phyloP scores from a whole-genome alignment of 2,797 vertebrate genomes.

The Eidolon dupreanum region DNA sequence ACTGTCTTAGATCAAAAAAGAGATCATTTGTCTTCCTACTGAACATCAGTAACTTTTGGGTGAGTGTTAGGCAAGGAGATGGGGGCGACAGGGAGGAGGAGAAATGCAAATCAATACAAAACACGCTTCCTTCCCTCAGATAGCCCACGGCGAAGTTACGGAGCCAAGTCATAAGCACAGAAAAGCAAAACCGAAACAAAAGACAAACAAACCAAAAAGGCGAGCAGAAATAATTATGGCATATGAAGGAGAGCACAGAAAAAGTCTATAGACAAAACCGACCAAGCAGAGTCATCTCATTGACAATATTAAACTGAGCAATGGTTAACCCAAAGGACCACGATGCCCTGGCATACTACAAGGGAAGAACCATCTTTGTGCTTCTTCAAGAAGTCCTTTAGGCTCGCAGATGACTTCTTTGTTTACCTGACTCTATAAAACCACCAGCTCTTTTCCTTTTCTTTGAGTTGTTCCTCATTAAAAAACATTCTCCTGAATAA shows the following conservation, averaged over 20 bases:
- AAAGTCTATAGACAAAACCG: background rate
- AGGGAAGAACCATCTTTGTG: background rate
- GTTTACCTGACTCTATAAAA: background rate
- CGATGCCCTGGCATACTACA: background rate
- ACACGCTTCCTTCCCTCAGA: background rate
- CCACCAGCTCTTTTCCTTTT: background rate
- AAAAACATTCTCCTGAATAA: slow-evolving; percentile 9
- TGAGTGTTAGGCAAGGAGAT: slow-evolving; percentile 43
- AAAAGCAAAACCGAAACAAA: background rate
- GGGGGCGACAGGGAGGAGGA: background rate
- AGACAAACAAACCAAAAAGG: background rate
- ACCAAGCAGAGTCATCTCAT: slow-evolving; percentile 10
- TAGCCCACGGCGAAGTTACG: slow-evolving; percentile 12
- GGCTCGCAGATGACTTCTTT: background rate
- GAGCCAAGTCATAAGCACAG: background rate
- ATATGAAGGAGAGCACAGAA: slow-evolving; percentile 11
- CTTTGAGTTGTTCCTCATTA: slow-evolving; percentile 31
- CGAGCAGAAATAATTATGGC: background rate
- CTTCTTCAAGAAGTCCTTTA: background rate
- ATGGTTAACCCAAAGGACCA: background rate
- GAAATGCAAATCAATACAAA: slow-evolving; percentile 41
- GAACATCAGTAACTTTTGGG: slow-evolving; percentile 43
- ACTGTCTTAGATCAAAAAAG: slow-evolving; percentile 41
- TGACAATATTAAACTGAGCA: background rate
- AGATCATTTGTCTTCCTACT: slow-evolving; percentile 20